Percentiles rank a stretch among this genome's conserved stretches.
Evolutionary conservation across 2,113 vertebrate genomes (phyloP).

Genomic region (Mesitornis unicolor): DNA sequence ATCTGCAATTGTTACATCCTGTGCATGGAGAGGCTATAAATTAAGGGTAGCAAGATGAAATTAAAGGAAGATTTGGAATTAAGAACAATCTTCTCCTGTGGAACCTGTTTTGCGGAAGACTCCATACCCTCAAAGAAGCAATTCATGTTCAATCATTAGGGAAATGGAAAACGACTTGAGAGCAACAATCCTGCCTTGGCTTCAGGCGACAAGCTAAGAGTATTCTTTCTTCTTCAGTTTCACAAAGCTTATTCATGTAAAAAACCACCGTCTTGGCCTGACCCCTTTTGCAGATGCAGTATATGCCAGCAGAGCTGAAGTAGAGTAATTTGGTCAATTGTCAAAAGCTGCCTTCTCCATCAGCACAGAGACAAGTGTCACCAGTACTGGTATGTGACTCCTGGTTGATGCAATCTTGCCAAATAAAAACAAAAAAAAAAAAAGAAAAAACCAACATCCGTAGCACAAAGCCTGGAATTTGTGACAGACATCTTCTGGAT

Average conservation of each 20-base stretch:
- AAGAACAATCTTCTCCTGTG: background rate
- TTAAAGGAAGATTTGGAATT: background rate
- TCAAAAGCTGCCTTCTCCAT: background rate
- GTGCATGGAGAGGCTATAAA: background rate
- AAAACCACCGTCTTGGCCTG: background rate
- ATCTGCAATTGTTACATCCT: background rate
- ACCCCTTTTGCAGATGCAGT: background rate
- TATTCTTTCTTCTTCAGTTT: background rate
- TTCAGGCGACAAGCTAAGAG: background rate
- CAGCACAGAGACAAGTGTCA: background rate
- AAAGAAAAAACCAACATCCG: too few species aligned
- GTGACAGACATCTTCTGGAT: background rate
- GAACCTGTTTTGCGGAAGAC: background rate
- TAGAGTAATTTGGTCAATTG: background rate
- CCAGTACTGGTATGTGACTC: background rate
- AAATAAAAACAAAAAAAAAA: background rate
- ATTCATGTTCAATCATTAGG: background rate
- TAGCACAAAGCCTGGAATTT: background rate
- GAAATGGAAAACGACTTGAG: background rate
- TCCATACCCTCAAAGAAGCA: background rate
- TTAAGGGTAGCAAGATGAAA: background rate
- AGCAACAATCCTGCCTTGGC: conserved; percentile 12
- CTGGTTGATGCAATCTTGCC: background rate
- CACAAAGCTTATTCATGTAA: background rate
- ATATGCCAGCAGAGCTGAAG: background rate